Base-by-base conservation (phyloP, 2,797 vertebrate genomes). In the Pagetopsis macropterus region DNA sequence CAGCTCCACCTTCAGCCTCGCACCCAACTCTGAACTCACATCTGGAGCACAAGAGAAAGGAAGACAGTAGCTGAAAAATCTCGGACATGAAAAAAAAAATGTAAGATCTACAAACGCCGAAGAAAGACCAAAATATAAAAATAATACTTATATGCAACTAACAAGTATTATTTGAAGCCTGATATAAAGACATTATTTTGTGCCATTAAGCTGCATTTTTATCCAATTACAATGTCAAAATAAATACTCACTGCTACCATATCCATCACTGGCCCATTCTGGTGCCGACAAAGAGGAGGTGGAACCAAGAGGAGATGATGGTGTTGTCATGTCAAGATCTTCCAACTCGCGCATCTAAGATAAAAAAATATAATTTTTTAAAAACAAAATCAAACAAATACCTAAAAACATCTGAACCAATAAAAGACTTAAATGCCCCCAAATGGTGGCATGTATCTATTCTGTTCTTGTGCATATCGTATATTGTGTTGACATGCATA, bases 221-320 rank as follows among this genome's bases (percentile, higher is more conserved):
- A 27, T 9, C 21, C 21, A 41, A 64, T 9, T 16, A 40, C 2
- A 19, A 14, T 9, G 33, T 37, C 33, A 66, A 33, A 9, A 17
- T 12, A 23, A 55, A 68, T 17, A 96, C 97, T 96, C 85, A 99
- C 98, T 94, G 93, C 94, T 96, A 81, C 92, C 94, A 70, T 92
- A 95, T 65, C 92, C 95, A 66, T 95, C 82, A 0, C 89, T 95
- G 83, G 92, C 93, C 71, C 88, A 94, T 76, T 95, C 95, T 19
- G 87, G 75, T 27, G 75, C 92, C 1, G 94, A 96, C 54, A 90
- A 69, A 33, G 94, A 92, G 10, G 95, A 95, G 64, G 89, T 87
- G 73, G 92, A 87, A 45, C 93, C 93, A 57, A 95, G 89, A 69
- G 93, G 93, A 74, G 94, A 93, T 51, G 94, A 86, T 69, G 94